Conservation (phyloP, 1,140 invertebrate genomes). For the Pissodes strobi region DNA sequence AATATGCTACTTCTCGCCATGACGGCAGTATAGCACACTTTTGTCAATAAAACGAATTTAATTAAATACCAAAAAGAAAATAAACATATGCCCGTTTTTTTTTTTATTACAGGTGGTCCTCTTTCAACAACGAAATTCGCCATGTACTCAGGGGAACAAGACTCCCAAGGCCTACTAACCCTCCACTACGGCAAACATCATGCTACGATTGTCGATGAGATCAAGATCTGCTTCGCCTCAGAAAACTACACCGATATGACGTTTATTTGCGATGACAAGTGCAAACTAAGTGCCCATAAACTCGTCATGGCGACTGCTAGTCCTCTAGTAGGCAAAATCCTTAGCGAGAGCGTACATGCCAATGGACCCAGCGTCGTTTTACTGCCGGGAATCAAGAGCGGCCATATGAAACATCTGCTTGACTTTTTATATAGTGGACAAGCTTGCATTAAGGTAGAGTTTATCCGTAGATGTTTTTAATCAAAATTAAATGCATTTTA, state of each 20-base stretch:
- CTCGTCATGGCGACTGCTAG: conserved; percentile 82
- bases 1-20: too few relatives aligned
- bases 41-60: too few relatives aligned
- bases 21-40: too few relatives aligned
- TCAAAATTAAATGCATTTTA: background rate
- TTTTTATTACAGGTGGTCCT: conserved; percentile 41
- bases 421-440: conserved; percentile 85
- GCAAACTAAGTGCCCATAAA: conserved; percentile 74
- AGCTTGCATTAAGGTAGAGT: conserved; percentile 74
- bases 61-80: background rate
- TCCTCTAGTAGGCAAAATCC: conserved; percentile 74
- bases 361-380: conserved; percentile 76
- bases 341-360: conserved; percentile 73
- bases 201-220: conserved; percentile 83
- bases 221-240: conserved; percentile 79
- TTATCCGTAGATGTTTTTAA: background rate
- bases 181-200: conserved; percentile 89
- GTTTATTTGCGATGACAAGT: conserved; percentile 77
- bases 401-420: conserved; percentile 75
- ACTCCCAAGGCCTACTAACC: conserved; percentile 67
- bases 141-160: conserved; percentile 57
- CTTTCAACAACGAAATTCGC: conserved; percentile 46
- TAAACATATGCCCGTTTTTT: background rate
- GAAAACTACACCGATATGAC: conserved; percentile 81
- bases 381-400: conserved; percentile 77